phyloP scores from a whole-genome alignment of 2,888 invertebrate genomes.

The Prosapia bicincta region DNA sequence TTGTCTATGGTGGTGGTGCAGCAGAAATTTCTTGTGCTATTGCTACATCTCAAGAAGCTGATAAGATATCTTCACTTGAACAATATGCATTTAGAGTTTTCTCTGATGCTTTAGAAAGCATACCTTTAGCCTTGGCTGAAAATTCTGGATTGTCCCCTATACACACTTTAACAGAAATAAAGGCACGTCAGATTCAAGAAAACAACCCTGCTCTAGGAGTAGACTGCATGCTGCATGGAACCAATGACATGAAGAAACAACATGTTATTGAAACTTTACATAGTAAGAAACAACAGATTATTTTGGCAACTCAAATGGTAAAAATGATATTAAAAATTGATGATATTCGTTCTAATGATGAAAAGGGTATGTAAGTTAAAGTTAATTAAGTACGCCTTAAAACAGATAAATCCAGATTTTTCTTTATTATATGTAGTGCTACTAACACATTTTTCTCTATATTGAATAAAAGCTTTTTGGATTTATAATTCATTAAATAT shows the following conservation, averaged over 20 bases:
- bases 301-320: slow-evolving; percentile 95
- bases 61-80: slow-evolving; percentile 82
- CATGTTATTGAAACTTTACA: slow-evolving; percentile 96
- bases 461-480: too few relatives aligned
- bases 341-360: slow-evolving; percentile 72
- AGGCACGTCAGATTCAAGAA: slow-evolving; percentile 82
- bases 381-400: too few relatives aligned
- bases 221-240: slow-evolving; percentile 87
- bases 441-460: too few relatives aligned
- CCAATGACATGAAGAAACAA: slow-evolving; percentile 86
- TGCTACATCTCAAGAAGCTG: slow-evolving; percentile 85
- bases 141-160: slow-evolving; percentile 94
- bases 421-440: too few relatives aligned
- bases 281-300: slow-evolving; percentile 96
- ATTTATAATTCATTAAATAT: too few relatives aligned
- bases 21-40: slow-evolving; percentile 93
- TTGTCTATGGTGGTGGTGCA: slow-evolving; percentile 98
- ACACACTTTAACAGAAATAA: slow-evolving; percentile 85
- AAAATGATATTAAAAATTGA: slow-evolving; percentile 99
- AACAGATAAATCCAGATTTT: too few relatives aligned
- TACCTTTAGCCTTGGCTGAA: slow-evolving; percentile 94
- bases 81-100: slow-evolving; percentile 97
- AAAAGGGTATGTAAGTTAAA: too few relatives aligned
- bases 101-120: slow-evolving; percentile 91
- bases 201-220: slow-evolving; percentile 87